Evolutionary conservation across 2,888 invertebrate genomes (phyloP).

Genomic region (Adelphocoris suturalis): DNA sequence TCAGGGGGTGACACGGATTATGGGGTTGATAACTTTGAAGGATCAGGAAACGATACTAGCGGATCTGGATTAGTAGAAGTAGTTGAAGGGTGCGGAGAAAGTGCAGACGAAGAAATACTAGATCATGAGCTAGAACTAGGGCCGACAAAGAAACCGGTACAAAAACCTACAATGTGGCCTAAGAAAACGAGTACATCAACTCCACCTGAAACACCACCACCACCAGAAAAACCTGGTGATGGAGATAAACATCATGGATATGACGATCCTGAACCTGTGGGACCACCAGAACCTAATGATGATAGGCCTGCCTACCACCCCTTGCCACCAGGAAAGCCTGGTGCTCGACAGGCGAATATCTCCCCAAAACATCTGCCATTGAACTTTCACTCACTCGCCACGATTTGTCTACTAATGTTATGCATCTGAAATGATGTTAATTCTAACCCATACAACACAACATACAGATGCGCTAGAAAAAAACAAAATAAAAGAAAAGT

Average conservation of each 20-base stretch:
- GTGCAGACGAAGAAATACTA: not conserved
- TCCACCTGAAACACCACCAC: not conserved
- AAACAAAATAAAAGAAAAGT: too few species aligned
- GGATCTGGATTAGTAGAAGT: not conserved
- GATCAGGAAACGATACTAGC: not conserved
- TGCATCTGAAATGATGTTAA: not conserved
- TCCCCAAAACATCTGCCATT: not conserved
- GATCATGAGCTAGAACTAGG: not conserved
- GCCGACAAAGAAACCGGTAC: not conserved
- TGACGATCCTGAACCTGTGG: too few species aligned
- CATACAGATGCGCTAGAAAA: too few species aligned
- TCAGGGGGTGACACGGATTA: not conserved
- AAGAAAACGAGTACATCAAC: not conserved
- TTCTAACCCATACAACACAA: not conserved
- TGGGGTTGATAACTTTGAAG: not conserved
- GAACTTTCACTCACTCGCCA: not conserved
- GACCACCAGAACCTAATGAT: not conserved
- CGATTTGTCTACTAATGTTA: not conserved
- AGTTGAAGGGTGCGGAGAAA: not conserved
- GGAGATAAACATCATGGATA: not conserved
- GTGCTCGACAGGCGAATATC: not conserved
- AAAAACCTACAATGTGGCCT: too few species aligned
- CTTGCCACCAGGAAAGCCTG: not conserved
- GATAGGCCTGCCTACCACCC: not conserved
- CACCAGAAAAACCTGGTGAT: not conserved